These are phyloP conservation scores for Paramormyrops hopkinsi DNA, from an alignment of 2,797 vertebrate species.

Conservation along the genomic window DNA sequence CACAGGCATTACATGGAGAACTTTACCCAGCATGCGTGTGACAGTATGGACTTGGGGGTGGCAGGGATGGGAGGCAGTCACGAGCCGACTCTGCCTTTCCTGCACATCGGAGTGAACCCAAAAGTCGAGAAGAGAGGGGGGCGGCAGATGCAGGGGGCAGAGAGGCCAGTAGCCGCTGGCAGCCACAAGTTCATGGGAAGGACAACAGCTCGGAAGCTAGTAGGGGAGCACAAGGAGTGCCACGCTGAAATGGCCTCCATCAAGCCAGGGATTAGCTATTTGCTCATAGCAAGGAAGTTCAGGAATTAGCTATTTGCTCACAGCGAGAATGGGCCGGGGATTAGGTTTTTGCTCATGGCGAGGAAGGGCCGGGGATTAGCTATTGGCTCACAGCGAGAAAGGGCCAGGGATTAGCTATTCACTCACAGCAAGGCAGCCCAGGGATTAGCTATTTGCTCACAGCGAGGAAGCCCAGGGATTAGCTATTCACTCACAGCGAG, in stretches of 20 bases:
- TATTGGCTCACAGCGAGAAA: slow-evolving; percentile 36
- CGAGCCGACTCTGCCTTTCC: neutral
- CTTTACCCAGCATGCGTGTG: neutral
- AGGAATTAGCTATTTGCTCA: neutral
- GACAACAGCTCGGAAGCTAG: neutral
- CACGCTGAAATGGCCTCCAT: neutral
- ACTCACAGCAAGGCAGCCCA: neutral
- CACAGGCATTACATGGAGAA: neutral
- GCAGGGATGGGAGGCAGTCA: neutral
- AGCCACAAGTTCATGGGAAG: neutral
- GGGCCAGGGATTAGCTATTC: neutral
- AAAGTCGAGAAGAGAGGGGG: neutral
- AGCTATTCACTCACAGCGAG: neutral
- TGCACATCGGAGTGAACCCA: neutral
- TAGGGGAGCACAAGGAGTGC: neutral
- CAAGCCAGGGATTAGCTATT: slow-evolving; percentile 14
- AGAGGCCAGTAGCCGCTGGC: neutral
- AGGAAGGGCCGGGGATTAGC: slow-evolving; percentile 13
- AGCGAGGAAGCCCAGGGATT: neutral
- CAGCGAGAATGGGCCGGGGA: neutral
- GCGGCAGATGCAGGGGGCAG: neutral
- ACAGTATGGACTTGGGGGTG: neutral
- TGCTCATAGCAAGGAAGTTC: slow-evolving; percentile 31
- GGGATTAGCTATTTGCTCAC: neutral
- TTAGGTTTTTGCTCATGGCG: neutral